Percentiles rank a stretch among this genome's conserved stretches.
Evolutionary conservation across 1,140 invertebrate genomes (phyloP).

Genomic region (Drepana arcuata): DNA sequence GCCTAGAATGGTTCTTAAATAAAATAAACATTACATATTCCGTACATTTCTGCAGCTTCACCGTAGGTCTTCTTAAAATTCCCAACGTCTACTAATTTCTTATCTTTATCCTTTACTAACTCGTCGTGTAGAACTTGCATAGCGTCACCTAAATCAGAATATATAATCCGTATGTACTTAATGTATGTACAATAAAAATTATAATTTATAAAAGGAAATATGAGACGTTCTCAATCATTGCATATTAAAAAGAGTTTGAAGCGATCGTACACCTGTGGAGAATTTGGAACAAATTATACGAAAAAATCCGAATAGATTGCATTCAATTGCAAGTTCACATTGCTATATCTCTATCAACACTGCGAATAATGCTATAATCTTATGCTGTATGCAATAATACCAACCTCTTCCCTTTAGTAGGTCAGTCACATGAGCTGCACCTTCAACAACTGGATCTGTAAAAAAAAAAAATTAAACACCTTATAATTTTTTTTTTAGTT

Average conservation of each 20-base stretch:
- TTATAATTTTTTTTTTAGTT: background rate
- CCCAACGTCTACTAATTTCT: constrained; percentile 32
- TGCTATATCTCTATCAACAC: too few species aligned
- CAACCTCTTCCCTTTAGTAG: constrained; percentile 37
- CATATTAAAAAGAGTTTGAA: background rate
- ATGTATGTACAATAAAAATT: background rate
- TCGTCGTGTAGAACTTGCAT: constrained; percentile 32
- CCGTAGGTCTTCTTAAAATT: constrained; percentile 34
- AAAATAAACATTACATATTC: too few species aligned
- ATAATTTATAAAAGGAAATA: background rate
- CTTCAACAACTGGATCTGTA: constrained; percentile 31
- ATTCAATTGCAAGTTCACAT: too few species aligned
- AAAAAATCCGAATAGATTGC: background rate
- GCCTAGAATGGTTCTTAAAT: too few species aligned
- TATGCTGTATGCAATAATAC: constrained; percentile 1
- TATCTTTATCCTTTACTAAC: constrained; percentile 29
- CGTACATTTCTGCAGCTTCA: constrained; percentile 36
- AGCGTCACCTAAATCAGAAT: constrained; percentile 22
- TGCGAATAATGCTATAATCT: too few species aligned
- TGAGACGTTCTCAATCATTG: background rate
- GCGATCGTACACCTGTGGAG: background rate
- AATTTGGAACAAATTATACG: background rate
- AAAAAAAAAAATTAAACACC: constrained; percentile 8
- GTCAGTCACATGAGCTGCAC: constrained; percentile 33
- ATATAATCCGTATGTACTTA: background rate